Conservation (phyloP, 2,888 invertebrate genomes). For the Scaptomyza polygonia region DNA sequence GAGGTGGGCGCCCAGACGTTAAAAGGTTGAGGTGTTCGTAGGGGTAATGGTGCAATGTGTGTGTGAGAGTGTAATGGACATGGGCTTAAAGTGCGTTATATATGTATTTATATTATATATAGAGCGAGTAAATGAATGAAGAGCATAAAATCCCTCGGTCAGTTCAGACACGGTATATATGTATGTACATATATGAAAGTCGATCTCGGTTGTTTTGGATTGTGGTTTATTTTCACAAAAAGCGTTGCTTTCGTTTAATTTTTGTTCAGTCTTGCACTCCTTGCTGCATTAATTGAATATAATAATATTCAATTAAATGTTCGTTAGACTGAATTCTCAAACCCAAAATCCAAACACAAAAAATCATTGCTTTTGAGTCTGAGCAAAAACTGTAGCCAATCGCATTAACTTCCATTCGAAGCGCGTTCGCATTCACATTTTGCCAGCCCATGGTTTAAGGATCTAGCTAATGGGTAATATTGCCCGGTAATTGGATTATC, state of each 20-base stretch:
- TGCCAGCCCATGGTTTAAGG: conserved; percentile 1
- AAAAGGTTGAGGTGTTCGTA: conserved; percentile 28
- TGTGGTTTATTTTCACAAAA: conserved; percentile 49
- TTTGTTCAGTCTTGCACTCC: conserved; percentile 25
- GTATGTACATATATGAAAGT: conserved; percentile 11
- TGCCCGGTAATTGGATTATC: conserved; percentile 66
- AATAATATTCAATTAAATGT: conserved; percentile 72
- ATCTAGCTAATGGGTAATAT: conserved; percentile 58
- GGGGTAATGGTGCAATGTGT: conserved; percentile 10
- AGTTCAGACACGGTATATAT: conserved; percentile 11
- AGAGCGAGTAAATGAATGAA: conserved; percentile 42
- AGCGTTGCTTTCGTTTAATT: conserved; percentile 54
- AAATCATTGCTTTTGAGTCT: conserved; percentile 7
- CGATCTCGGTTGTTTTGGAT: conserved; percentile 43
- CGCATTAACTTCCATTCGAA: conserved; percentile 43
- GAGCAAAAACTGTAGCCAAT: conserved; percentile 50
- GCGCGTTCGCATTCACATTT: conserved; percentile 28
- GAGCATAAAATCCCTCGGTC: conserved; percentile 27
- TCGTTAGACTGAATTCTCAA: conserved; percentile 45
- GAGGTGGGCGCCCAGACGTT: conserved; percentile 31
- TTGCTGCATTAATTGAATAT: conserved; percentile 65
- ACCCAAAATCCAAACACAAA: background rate
- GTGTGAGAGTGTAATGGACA: conserved; percentile 51
- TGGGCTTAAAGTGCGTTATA: conserved; percentile 62
- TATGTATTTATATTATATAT: conserved; percentile 22